Evolutionary conservation across 2,113 vertebrate species (phyloP), one percentile per base, ranked within the genome.

Genomic region (Corvus cornix): DNA sequence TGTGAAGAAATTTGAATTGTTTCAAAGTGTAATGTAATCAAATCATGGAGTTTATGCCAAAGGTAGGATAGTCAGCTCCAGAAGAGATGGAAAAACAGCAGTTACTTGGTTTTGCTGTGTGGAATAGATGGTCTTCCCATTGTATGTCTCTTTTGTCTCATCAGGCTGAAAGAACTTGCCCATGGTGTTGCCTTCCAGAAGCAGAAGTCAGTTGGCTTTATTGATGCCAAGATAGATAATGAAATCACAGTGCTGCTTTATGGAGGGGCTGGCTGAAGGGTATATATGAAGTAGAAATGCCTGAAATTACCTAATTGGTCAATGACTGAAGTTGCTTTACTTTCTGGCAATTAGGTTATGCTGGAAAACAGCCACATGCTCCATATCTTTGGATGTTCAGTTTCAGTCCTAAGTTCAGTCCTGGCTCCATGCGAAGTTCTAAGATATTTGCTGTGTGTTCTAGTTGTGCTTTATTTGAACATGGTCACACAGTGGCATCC

Each of bases 1-100:
- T 30, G 31, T 85, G 63, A 93, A 92, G 70, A 84, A 76, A 64
- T 77, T 51, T 66, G 16, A 77, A 69, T 89, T 88, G 19, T 86
- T 93, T 92, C 62, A 33, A 66, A 68, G 70, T 19, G 4, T 83
- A 69, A 44, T 59, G 24, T 75, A 89, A 39, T 78, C 33, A 91
- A 79, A 91, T 87, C 2, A 7, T 72, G 22, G 49, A 64, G 28
- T 76, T 79, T 60, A 64, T 83, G 41, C 70, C 53, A 73, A 28
- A 90, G 17, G 35, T 64, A 69, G 53, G 37, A 60, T 46, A 73
- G 28, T 21, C 28, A 80, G 31, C 55, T n/a, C 13, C 35, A 63
- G n/a, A 73, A 73, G n/a, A 91, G 55, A 10, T 44, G 27, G 26
- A 53, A 62, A 68, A 83, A 26, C 27, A 86, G 31, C 41, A 44